phyloP scores from a whole-genome alignment of 2,888 invertebrate species.

The Clunio marinus region DNA sequence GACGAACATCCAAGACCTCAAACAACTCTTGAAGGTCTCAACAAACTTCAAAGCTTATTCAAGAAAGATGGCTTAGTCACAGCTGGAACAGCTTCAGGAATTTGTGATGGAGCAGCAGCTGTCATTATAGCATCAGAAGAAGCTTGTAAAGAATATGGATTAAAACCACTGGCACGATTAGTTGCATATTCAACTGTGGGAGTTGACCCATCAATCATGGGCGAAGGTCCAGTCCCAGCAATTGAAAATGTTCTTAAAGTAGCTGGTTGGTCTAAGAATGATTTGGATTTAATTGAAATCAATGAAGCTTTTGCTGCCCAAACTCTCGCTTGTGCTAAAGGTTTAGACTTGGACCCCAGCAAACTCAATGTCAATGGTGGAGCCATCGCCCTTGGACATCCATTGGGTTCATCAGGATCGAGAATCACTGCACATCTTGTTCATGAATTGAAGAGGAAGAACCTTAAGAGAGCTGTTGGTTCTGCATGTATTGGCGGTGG shows the following conservation, averaged over 20 bases:
- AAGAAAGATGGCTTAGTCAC: conserved; percentile 93
- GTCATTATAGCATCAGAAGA: conserved; percentile 87
- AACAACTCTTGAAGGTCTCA: conserved; percentile 77
- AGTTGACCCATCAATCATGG: conserved; percentile 95
- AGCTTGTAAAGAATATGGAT: conserved; percentile 71
- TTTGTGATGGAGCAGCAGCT: conserved; percentile 96
- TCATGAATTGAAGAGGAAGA: conserved; percentile 87
- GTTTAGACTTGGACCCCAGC: conserved; percentile 75
- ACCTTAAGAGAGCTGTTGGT: conserved; percentile 82
- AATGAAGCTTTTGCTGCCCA: conserved; percentile 99
- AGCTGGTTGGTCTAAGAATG: conserved; percentile 72
- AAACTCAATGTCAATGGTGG: conserved; percentile 95
- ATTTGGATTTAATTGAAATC: conserved; percentile 94
- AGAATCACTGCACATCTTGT: conserved; percentile 88
- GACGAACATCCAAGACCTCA: conserved; percentile 94
- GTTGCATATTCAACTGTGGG: conserved; percentile 90
- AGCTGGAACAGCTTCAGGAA: conserved; percentile 93
- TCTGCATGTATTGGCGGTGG: conserved; percentile 98
- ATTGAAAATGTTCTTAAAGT: conserved; percentile 79
- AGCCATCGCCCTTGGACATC: conserved; percentile 96
- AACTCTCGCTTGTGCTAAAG: conserved; percentile 86
- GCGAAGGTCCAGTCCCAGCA: conserved; percentile 93
- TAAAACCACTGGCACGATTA: conserved; percentile 86
- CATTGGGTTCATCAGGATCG: conserved; percentile 89
- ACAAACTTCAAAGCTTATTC: conserved; percentile 84